Conservation (phyloP, 2,797 vertebrate species). For the Acanthurus leucopareius region DNA sequence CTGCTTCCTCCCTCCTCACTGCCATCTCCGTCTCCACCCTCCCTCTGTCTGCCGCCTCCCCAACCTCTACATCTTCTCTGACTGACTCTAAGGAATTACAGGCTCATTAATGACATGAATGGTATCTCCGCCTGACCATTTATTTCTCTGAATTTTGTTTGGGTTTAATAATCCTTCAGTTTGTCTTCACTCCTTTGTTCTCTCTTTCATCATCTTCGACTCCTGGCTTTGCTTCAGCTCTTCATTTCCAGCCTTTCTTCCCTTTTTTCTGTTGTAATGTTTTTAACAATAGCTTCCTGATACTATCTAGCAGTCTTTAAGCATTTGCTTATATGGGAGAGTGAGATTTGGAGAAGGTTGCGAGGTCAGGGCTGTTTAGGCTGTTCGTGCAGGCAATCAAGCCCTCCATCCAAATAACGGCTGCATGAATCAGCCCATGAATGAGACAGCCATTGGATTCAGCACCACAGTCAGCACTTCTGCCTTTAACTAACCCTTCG, state of each 20-base stretch:
- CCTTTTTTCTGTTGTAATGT: conserved; percentile 17
- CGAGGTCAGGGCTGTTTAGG: conserved; percentile 13
- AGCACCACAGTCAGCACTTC: conserved; percentile 54
- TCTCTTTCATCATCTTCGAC: conserved; percentile 15
- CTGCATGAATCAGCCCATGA: conserved; percentile 51
- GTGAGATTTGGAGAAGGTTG: conserved; percentile 44
- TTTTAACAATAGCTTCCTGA: conserved; percentile 32
- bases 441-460: conserved; percentile 40
- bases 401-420: conserved; percentile 51
- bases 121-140: conserved; percentile 43
- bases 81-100: conserved; percentile 53
- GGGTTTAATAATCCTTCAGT: neutral
- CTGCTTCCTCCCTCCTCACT: conserved; percentile 11
- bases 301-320: conserved; percentile 43
- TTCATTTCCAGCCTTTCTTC: conserved; percentile 27
- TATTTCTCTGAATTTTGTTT: conserved; percentile 37
- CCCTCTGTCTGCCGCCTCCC: conserved; percentile 7
- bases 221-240: conserved; percentile 2
- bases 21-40: conserved; percentile 4
- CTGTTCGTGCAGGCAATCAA: conserved; percentile 31
- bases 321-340: conserved; percentile 23
- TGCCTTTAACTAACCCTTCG: conserved; percentile 55
- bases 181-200: conserved; percentile 2
- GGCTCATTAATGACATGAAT: conserved; percentile 47
- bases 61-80: conserved; percentile 32